Evolutionary conservation across 2,888 invertebrate genomes (phyloP).

Genomic region (Drosophila subquinaria): DNA sequence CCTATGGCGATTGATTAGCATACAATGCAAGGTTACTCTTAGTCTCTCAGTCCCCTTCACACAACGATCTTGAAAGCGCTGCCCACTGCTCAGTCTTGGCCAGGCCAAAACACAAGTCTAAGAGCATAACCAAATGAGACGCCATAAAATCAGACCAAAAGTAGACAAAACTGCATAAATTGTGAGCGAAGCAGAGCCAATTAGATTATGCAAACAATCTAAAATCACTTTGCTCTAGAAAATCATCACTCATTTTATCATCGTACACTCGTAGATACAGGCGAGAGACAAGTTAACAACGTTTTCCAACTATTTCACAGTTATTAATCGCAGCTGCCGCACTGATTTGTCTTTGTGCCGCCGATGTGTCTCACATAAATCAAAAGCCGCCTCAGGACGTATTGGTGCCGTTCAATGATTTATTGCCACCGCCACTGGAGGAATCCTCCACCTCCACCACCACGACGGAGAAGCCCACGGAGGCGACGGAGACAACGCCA

Average conservation of each 20-base stretch:
- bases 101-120: conserved; percentile 16
- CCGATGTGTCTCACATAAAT: conserved; percentile 75
- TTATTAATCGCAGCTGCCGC: conserved; percentile 76
- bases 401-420: conserved; percentile 81
- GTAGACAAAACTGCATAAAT: conserved; percentile 52
- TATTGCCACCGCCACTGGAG: conserved; percentile 78
- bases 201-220: conserved; percentile 44
- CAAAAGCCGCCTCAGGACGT: conserved; percentile 58
- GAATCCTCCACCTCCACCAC: conserved; percentile 28
- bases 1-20: conserved; percentile 31
- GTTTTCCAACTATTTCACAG: conserved; percentile 67
- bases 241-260: conserved; percentile 46
- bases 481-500: conserved; percentile 12
- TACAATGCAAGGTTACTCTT: conserved; percentile 68
- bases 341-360: conserved; percentile 62
- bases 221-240: conserved; percentile 24
- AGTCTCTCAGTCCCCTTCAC: conserved; percentile 40
- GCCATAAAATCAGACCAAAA: conserved; percentile 52
- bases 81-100: conserved; percentile 35
- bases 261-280: neutral
- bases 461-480: conserved; percentile 17
- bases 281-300: conserved; percentile 29
- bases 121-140: conserved; percentile 52
- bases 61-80: conserved; percentile 15
- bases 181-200: conserved; percentile 42